Base-by-base conservation (phyloP, 2,797 vertebrate genomes). In the Kryptopterus vitreolus region DNA sequence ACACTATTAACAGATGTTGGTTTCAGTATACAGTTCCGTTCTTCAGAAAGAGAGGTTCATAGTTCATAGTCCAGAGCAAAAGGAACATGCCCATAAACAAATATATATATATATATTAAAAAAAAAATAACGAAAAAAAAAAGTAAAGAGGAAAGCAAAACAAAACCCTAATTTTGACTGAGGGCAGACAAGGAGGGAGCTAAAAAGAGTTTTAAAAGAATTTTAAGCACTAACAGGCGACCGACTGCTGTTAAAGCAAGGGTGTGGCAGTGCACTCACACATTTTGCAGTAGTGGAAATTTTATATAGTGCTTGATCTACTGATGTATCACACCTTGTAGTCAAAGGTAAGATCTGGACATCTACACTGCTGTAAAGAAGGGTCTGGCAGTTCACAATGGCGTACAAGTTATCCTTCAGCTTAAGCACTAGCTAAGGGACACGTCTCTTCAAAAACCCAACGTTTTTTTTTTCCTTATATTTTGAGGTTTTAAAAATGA, bases 401-500 rank as follows among this genome's bases (percentile, higher is more conserved):
- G 61, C 12, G 24, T 31, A 52, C 55, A 59, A 66, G 76, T 77
- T 50, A 65, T 58, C 53, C 59, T 75, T 68, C 31, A 68, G 31
- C 50, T 43, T 77, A 73, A 63, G 48, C 5, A 65, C 13, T 63
- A 50, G 16, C 52, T 73, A 48, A 82, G 52, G 74, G 81, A 66
- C 50, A 43, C 48, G 18, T 73, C 52, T 83, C 53, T 85, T 48
- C 29, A 74, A 85, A 50, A 13, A 81, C 79, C 29, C 33, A 81
- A 79, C 86, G 82, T 79, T 83, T 83, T 86, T 81, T 73, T 83
- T 83, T 86, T 81, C 71, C 62, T 84, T 82, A 78, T 77, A 77
- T 80, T 84, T 85, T 72, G 57, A 78, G 80, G 86, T 88, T 82
- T 84, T 87, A 83, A 86, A 85, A 83, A 88, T 89, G 82, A 88